These are phyloP conservation scores for Tympanuchus pallidicinctus DNA, from an alignment of 2,113 vertebrate species.

Conservation along the genomic window DNA sequence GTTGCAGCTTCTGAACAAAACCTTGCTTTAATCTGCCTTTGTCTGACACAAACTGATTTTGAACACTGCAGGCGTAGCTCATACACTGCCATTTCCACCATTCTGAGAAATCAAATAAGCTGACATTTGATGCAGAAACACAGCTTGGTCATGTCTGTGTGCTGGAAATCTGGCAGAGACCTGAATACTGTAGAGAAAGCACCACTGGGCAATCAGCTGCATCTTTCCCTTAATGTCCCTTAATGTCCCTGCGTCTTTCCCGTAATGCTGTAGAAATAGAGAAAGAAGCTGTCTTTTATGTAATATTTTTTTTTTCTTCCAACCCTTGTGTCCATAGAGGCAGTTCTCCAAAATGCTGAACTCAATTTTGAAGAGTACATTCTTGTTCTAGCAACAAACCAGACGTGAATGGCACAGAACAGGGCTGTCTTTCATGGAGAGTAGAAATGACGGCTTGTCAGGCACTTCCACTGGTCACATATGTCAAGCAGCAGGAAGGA, in stretches of 20 bases:
- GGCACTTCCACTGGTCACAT: background rate
- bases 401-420: background rate
- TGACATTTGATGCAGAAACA: background rate
- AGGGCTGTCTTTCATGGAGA: background rate
- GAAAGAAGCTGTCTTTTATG: constrained; percentile 1
- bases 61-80: background rate
- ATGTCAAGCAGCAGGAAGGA: background rate
- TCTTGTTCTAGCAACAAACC: background rate
- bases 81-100: background rate
- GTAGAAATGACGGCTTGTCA: constrained; percentile 2
- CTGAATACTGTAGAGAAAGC: background rate
- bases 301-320: background rate
- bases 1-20: background rate
- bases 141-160: background rate
- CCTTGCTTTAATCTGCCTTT: background rate
- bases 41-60: background rate
- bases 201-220: background rate
- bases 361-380: constrained; percentile 4
- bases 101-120: background rate
- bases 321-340: background rate
- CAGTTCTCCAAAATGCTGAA: constrained; percentile 18
- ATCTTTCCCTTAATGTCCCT: background rate
- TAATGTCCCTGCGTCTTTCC: background rate
- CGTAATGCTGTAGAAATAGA: background rate
- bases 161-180: background rate